phyloP scores from a whole-genome alignment of 2,888 invertebrate genomes.

The Acholoe squamosa region DNA sequence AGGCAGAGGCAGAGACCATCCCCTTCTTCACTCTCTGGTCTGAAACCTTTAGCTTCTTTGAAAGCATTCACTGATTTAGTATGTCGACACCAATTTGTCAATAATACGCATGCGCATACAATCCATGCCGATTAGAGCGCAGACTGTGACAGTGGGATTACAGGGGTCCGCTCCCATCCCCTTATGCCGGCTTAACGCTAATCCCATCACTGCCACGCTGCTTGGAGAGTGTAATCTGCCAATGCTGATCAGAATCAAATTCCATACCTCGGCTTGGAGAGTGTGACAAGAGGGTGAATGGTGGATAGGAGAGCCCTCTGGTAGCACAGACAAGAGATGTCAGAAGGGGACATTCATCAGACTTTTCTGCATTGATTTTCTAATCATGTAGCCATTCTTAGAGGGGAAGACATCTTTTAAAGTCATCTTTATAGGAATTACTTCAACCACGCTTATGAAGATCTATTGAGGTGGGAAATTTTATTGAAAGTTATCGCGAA shows the following conservation, averaged over 20 bases:
- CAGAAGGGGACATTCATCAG: background rate
- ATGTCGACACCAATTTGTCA: conserved; percentile 23
- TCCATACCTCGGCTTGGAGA: background rate
- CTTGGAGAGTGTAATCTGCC: background rate
- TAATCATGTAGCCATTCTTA: no score
- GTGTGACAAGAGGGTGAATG: conserved; percentile 17
- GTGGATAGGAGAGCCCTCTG: background rate
- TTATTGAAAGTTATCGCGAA: no score
- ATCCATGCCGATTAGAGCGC: background rate
- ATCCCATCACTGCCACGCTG: background rate
- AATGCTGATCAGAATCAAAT: background rate
- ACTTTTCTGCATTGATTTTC: no score
- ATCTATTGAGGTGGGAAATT: no score
- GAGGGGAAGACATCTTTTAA: no score
- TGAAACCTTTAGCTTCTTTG: no score
- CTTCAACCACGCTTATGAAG: no score
- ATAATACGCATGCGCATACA: background rate
- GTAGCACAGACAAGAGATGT: background rate
- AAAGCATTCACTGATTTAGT: no score
- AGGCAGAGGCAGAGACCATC: no score
- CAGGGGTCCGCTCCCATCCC: background rate
- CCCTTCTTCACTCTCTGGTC: no score
- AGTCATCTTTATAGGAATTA: no score
- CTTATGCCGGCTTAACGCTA: conserved; percentile 16
- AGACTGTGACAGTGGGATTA: background rate